These are phyloP conservation scores for honey bee (Apis mellifera) DNA, from an alignment of 1,140 invertebrate genomes.

Conservation along the genomic window DNA sequence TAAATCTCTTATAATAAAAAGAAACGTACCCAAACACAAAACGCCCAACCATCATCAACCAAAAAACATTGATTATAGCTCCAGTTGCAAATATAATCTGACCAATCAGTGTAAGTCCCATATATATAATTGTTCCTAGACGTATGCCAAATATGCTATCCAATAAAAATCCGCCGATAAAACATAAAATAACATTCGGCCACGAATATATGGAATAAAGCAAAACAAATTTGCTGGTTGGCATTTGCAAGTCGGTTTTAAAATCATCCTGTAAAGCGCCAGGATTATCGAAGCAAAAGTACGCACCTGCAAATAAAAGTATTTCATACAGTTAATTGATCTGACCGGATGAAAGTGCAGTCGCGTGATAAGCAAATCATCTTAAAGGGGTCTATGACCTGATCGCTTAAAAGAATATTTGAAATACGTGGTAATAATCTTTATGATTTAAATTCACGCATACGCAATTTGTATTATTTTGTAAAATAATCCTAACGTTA, in stretches of 20 bases:
- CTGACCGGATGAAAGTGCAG: background rate
- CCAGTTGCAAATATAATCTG: conserved; percentile 94
- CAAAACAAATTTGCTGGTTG: conserved; percentile 91
- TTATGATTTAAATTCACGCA: background rate
- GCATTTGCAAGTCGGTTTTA: conserved; percentile 90
- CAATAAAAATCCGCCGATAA: conserved; percentile 97
- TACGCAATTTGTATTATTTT: background rate
- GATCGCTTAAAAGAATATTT: background rate
- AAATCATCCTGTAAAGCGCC: conserved; percentile 95
- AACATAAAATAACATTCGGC: conserved; percentile 98
- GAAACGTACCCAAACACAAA: conserved; percentile 95
- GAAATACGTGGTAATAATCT: background rate
- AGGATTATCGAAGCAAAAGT: conserved; percentile 99
- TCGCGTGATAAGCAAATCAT: conserved; percentile 2
- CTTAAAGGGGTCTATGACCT: conserved; percentile 6
- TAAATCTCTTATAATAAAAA: background rate
- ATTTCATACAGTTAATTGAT: conserved; percentile 16
- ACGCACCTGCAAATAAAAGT: conserved; percentile 90
- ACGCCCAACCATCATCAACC: conserved; percentile 96
- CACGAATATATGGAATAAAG: conserved; percentile 98
- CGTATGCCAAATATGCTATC: conserved; percentile 97
- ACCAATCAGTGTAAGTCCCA: conserved; percentile 90
- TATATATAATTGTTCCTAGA: conserved; percentile 95
- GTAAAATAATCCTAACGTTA: background rate
- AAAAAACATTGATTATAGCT: conserved; percentile 90